Base-by-base conservation (phyloP, 2,113 vertebrate genomes). In the Neodontobutis hainanensis region DNA sequence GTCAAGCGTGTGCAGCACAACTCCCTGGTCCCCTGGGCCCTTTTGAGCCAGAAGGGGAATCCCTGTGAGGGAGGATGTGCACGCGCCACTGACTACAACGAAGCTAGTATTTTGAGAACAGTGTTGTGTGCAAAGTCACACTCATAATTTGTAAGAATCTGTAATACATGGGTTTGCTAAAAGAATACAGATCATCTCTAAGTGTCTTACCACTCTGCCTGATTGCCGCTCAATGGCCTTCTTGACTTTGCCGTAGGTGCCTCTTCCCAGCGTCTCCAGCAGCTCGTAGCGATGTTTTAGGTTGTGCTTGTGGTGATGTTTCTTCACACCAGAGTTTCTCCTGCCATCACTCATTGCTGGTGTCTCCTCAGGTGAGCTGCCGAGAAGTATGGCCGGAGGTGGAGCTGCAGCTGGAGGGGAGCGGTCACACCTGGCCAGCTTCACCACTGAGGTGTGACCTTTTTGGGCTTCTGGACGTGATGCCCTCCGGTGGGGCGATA, bases 271-370 rank as follows among this genome's bases (percentile, higher is more conserved):
- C 45, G 97, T 98, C 92, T 98, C 97, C 89, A 95, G 95, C 86
- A 99, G 92, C 92, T 99, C 97, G 68, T 99, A 99, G 86, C 97
- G 95, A 84, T 98, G 97, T 76, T 97, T 99, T 87, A 99, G 93
- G 92, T 98, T 99, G 87, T 99, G 97, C 76, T 99, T 99, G 92
- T 99, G 97, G 77, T 97, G 95, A 86, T 99, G 97, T 68, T 97
- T 93, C 92, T 97, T 99, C 88, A 95, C 96, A 12, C 94, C 91
- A 0, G 95, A 94, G 77, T 86, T 92, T 75, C 94, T 94, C 88
- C 85, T 78, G 42, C 87, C 86, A 32, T 84, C 81, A 3, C 78
- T 61, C 60, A 71, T 42, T 4, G 77, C 55, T 32, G 73, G 72
- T 47, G 63, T 50, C 59, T 75, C 88, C 7, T 85, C 83, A 16